phyloP scores from a whole-genome alignment of 2,797 vertebrate genomes.

The Sarcoramphus papa region DNA sequence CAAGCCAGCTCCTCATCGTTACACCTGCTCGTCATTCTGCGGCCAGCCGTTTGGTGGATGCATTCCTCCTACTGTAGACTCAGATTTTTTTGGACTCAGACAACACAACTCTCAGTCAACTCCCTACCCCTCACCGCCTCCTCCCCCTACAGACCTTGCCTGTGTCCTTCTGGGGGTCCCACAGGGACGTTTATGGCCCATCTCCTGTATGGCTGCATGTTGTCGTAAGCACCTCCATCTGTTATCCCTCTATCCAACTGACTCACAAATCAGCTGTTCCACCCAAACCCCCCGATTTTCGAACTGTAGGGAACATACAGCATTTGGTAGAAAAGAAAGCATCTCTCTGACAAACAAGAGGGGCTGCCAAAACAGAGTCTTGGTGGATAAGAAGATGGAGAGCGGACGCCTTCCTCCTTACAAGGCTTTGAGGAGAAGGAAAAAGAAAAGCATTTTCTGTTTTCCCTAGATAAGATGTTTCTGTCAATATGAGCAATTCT shows the following conservation, averaged over 20 bases:
- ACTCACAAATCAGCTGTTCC: neutral
- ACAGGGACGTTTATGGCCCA: neutral
- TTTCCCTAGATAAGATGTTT: neutral
- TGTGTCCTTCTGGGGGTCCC: neutral
- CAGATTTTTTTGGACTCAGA: neutral
- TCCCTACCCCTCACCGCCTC: neutral
- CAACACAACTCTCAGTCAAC: neutral
- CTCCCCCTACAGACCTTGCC: neutral
- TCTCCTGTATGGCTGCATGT: accelerated
- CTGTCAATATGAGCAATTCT: neutral
- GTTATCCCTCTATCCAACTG: neutral
- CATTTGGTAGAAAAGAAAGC: neutral
- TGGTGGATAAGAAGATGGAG: neutral
- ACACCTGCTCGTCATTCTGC: neutral
- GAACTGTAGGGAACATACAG: neutral
- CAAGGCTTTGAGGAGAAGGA: neutral
- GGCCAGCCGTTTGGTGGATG: neutral
- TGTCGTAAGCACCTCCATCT: neutral
- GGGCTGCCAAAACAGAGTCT: neutral
- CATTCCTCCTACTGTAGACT: neutral
- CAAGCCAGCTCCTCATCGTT: neutral
- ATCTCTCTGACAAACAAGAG: neutral
- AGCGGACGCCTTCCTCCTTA: accelerated
- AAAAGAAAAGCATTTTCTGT: neutral
- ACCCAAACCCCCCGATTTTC: neutral